Base-by-base conservation (phyloP, 2,888 invertebrate genomes). In the Acleris cristana region DNA sequence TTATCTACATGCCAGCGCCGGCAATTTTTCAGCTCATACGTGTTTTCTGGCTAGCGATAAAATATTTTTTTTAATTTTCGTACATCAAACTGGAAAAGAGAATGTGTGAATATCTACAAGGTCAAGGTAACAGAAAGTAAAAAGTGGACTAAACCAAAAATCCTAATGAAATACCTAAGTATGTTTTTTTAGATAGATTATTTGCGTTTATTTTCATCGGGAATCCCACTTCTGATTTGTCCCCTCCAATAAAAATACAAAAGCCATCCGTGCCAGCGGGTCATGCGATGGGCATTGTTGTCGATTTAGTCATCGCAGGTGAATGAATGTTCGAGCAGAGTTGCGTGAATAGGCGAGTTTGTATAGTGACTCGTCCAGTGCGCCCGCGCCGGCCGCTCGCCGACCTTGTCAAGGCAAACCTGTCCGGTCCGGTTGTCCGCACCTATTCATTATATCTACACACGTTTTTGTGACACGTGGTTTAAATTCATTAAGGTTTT, bases 341-440 rank as follows among this genome's bases (percentile, higher is more conserved):
- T 62, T 67, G 48, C 63, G 58, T 67, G 57, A 67, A 67, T 58
- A 54, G 62, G 21, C 48, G 19, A 48, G 56, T 61, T 51, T 49
- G 51, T 60, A 49, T 56, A 26, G 62, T 54, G 65, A 34, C 65
- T 65, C 64, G 73, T 74, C 74, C 48, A 48, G 76, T 76, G 75
- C 72, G 66, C 72, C 72, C 73, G 75, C 70, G 69, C 73, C 74
- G 75, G 69, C 73, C 74, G 75, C 71, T 62, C 59, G 56, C 53
- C 80, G 86, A 83, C 86, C 86, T 86, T 85, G 84, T 80, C 85
- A 85, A 85, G 85, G 86, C 81, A 71, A 79, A 72, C 86, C 72
- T 76, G 77, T 77, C 45, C 58, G 52, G 55, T 26, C 54, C 65
- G 71, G 73, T 49, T 69, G 59, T 73, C 73, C 72, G 68, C 73